These are phyloP conservation scores for Leptonema lineaticorne DNA, from an alignment of 1,140 invertebrate genomes.

Conservation along the genomic window DNA sequence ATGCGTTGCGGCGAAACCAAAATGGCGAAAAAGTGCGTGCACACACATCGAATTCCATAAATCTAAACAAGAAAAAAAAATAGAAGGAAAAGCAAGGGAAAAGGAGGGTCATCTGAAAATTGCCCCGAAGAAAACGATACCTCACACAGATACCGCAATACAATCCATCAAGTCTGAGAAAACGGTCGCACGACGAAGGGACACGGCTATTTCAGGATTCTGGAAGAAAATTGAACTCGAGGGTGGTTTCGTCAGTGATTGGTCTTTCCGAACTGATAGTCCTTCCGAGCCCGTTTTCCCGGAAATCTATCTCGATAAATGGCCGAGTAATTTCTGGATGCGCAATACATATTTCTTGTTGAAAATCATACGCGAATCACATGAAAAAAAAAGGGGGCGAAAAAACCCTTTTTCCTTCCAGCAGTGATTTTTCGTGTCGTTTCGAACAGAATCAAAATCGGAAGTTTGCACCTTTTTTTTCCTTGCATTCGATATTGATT, in stretches of 20 bases:
- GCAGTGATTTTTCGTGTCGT: no score
- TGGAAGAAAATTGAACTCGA: slow-evolving; percentile 20
- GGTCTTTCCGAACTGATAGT: not conserved
- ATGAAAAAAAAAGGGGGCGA: not conserved
- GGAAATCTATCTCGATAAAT: slow-evolving; percentile 6
- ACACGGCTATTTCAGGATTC: slow-evolving; percentile 17
- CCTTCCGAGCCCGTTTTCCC: not conserved
- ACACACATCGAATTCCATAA: not conserved
- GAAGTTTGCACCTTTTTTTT: no score
- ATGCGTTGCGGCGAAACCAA: no score
- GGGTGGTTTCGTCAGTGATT: slow-evolving; percentile 5
- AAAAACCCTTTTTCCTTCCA: not conserved
- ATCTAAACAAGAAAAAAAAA: not conserved
- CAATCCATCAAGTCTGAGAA: slow-evolving; percentile 28
- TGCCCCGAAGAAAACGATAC: slow-evolving; percentile 28
- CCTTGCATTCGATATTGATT: no score
- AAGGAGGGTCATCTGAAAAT: slow-evolving; percentile 28
- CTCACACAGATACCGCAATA: slow-evolving; percentile 20
- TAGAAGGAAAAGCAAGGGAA: not conserved
- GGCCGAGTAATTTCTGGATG: slow-evolving; percentile 3
- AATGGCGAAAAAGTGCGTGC: no score
- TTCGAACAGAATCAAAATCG: no score
- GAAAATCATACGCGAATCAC: not conserved
- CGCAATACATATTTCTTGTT: slow-evolving; percentile 4
- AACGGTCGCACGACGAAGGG: slow-evolving; percentile 3